These are phyloP conservation scores for Nesospiza acunhae DNA, from an alignment of 2,113 vertebrate genomes.

Conservation along the genomic window DNA sequence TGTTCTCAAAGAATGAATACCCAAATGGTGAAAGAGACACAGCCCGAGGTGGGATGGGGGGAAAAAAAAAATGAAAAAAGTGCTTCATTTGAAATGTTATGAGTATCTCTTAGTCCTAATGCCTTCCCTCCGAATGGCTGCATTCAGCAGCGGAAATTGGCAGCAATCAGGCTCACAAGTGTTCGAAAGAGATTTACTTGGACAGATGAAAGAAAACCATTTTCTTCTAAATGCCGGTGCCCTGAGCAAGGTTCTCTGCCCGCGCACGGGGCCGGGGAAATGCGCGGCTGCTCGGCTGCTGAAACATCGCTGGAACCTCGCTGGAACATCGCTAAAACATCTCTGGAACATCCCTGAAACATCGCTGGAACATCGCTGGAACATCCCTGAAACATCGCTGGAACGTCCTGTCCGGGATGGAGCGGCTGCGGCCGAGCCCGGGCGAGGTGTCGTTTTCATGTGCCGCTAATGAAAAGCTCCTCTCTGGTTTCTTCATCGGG, in stretches of 20 bases:
- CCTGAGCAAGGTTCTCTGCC: conserved; percentile 39
- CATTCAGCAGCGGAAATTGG: conserved; percentile 64
- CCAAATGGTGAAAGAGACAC: not conserved
- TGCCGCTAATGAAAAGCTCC: not conserved
- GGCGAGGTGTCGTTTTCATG: not conserved
- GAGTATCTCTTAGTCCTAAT: conserved; percentile 55
- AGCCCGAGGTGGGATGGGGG: not conserved
- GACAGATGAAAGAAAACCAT: conserved; percentile 70
- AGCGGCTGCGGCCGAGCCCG: not conserved
- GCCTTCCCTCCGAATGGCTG: conserved; percentile 51
- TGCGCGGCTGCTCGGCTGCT: conserved; percentile 19
- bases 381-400: fast-evolving
- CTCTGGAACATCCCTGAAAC: fast-evolving
- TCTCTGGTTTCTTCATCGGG: not conserved
- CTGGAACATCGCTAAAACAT: fast-evolving
- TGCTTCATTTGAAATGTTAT: conserved; percentile 38
- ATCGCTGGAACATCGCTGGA: fast-evolving
- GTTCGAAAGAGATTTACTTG: conserved; percentile 67
- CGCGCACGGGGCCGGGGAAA: not conserved
- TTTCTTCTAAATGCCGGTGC: conserved; percentile 49
- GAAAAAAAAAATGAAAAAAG: not conserved
- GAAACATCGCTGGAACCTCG: fast-evolving
- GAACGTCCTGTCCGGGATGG: not conserved
- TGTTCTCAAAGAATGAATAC: not conserved
- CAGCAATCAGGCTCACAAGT: conserved; percentile 71